A percentile compares a stretch with the other conserved stretches of the same genome.
These are phyloP conservation scores for Drosophila mayaguana DNA, from an alignment of 2,888 invertebrate species.

Conservation along the genomic window DNA sequence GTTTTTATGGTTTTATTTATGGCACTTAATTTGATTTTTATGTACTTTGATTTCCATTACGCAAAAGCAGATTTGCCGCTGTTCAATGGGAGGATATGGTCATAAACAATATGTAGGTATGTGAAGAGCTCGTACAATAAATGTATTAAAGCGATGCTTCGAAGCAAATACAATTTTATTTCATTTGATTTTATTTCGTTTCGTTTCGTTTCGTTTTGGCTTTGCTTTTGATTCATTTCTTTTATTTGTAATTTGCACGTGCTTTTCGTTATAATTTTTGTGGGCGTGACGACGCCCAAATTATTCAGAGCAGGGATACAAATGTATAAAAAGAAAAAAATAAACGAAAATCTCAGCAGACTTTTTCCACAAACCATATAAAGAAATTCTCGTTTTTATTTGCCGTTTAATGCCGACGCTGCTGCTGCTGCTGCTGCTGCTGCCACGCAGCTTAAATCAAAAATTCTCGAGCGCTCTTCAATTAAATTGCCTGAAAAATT, in stretches of 20 bases:
- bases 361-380: constrained; percentile 23
- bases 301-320: constrained; percentile 32
- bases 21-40: constrained; percentile 71
- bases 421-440: neutral
- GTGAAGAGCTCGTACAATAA: constrained; percentile 25
- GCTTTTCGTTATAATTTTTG: constrained; percentile 54
- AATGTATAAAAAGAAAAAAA: constrained; percentile 19
- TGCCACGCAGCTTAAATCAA: constrained; percentile 39
- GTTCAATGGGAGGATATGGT: constrained; percentile 17
- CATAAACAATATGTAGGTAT: constrained; percentile 30
- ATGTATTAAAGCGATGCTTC: constrained; percentile 24
- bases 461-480: constrained; percentile 57
- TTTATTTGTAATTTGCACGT: constrained; percentile 48
- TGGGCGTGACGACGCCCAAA: constrained; percentile 47
- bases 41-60: constrained; percentile 74
- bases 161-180: constrained; percentile 36
- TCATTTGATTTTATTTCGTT: constrained; percentile 65
- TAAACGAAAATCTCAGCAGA: constrained; percentile 41
- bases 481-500: constrained; percentile 78
- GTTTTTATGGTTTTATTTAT: constrained; percentile 62
- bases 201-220: constrained; percentile 27
- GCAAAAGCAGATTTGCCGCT: constrained; percentile 43
- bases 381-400: constrained; percentile 42
- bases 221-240: constrained; percentile 36
- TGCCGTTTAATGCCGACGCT: constrained; percentile 45